A percentile compares a stretch with the other conserved stretches of the same genome.
phyloP scores from a whole-genome alignment of 2,113 vertebrate genomes.

The Corythaeola cristata region DNA sequence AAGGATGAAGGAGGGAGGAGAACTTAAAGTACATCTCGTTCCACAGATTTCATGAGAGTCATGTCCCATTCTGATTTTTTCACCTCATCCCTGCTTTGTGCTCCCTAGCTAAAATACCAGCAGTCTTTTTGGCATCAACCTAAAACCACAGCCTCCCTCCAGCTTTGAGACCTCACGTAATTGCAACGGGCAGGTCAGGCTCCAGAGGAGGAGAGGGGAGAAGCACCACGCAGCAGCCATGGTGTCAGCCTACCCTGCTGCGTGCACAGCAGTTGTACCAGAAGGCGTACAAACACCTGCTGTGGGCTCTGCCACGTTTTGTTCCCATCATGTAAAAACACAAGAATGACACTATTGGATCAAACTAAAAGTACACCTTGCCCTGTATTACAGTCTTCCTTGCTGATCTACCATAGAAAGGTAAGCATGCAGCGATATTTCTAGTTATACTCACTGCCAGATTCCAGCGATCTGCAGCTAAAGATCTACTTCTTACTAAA shows the following conservation, averaged over 20 bases:
- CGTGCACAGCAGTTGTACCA: fast-evolving
- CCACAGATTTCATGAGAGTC: not conserved
- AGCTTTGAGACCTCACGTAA: not conserved
- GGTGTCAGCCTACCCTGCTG: too few species aligned
- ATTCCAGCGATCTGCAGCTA: not conserved
- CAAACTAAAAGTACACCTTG: not conserved
- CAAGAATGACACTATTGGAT: not conserved
- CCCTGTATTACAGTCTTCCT: not conserved
- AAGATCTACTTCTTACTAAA: not conserved
- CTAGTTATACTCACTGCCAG: not conserved
- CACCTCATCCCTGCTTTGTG: fast-evolving
- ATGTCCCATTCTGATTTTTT: not conserved
- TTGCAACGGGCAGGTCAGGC: not conserved
- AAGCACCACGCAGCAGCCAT: fast-evolving
- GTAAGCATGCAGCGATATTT: not conserved
- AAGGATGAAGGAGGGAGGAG: not conserved
- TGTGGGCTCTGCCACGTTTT: not conserved
- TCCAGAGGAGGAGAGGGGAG: not conserved
- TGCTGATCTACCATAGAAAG: not conserved
- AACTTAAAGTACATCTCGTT: not conserved
- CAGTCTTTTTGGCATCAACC: fast-evolving
- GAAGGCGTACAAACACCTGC: not conserved
- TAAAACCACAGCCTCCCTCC: not conserved
- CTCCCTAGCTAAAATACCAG: not conserved
- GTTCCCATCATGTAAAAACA: not conserved